phyloP scores from a whole-genome alignment of 2,113 vertebrate species.

The Axis porcinus region DNA sequence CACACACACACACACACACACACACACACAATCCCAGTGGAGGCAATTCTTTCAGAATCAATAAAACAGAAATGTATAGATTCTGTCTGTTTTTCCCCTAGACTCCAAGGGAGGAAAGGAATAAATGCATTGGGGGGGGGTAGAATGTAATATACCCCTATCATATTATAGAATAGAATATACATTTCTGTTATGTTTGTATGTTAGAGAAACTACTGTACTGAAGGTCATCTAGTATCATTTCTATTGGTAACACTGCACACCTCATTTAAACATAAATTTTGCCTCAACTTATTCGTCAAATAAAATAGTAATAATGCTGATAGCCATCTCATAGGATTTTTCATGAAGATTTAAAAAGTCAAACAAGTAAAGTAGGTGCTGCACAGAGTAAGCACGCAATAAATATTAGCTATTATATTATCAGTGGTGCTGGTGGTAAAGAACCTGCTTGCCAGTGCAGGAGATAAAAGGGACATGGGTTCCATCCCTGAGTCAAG shows the following conservation, averaged over 20 bases:
- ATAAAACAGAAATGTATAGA: not conserved
- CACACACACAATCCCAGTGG: not conserved
- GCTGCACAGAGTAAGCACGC: not conserved
- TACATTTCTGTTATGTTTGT: not conserved
- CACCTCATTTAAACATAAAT: slow-evolving; percentile 1
- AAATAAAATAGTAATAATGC: not conserved
- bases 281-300: not conserved
- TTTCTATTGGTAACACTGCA: not conserved
- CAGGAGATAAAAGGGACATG: not conserved
- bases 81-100: not conserved
- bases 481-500: not conserved
- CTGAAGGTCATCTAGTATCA: not conserved
- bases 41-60: not conserved
- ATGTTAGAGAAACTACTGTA: not conserved
- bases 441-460: not conserved
- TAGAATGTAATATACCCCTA: not conserved
- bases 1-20: too few species aligned
- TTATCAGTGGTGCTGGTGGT: not conserved
- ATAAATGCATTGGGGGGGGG: not conserved
- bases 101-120: not conserved
- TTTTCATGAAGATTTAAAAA: slow-evolving; percentile 17
- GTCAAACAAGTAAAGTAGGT: not conserved
- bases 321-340: not conserved
- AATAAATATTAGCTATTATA: not conserved
- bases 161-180: not conserved